phyloP scores from a whole-genome alignment of 1,140 invertebrate species.

The Pseudomyrmex pallidus region DNA sequence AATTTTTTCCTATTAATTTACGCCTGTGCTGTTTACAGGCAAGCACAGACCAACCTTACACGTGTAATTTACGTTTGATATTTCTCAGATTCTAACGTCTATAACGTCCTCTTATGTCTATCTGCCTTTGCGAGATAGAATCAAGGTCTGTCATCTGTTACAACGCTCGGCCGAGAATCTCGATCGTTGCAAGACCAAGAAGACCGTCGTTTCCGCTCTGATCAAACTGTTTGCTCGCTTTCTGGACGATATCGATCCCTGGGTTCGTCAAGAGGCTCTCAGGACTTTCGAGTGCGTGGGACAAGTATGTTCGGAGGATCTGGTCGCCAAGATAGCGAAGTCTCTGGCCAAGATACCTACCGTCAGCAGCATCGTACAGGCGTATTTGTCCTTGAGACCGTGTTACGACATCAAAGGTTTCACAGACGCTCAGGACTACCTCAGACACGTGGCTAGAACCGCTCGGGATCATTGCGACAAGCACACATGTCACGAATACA shows the following conservation, averaged over 20 bases:
- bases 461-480: conserved; percentile 3
- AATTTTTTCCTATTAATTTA: background rate
- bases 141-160: conserved; percentile 74
- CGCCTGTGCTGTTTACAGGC: too few species aligned
- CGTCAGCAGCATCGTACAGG: conserved; percentile 69
- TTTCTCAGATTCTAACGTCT: conserved; percentile 74
- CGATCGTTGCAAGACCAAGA: conserved; percentile 21
- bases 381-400: conserved; percentile 71
- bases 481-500: conserved; percentile 68
- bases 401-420: conserved; percentile 67
- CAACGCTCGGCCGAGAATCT: conserved; percentile 53
- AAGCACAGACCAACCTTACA: background rate
- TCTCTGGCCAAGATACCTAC: conserved; percentile 63
- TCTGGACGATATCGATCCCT: conserved; percentile 72
- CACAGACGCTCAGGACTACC: conserved; percentile 57
- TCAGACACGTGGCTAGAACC: conserved; percentile 44
- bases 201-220: conserved; percentile 37
- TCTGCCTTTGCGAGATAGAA: conserved; percentile 60
- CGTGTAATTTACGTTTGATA: conserved; percentile 21
- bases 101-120: conserved; percentile 62
- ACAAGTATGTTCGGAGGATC: conserved; percentile 67
- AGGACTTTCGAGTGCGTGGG: conserved; percentile 78
- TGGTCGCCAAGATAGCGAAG: conserved; percentile 71
- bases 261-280: conserved; percentile 76
- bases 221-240: conserved; percentile 74